Percentiles rank a stretch among this genome's conserved stretches.
These are phyloP conservation scores for Spodoptera picta DNA, from an alignment of 2,888 invertebrate genomes.

Conservation along the genomic window DNA sequence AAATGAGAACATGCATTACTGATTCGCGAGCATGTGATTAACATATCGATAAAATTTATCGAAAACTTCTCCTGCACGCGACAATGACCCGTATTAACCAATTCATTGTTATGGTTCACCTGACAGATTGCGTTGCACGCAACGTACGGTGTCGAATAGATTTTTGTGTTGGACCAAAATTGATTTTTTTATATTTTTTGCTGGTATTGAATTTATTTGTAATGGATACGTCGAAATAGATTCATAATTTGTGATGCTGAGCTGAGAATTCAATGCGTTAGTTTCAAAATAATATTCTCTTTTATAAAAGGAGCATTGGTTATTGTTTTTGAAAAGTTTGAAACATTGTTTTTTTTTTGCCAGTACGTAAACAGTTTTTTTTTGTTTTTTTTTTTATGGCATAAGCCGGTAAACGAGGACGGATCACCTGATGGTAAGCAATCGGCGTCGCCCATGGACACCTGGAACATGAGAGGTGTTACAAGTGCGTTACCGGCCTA, in stretches of 20 bases:
- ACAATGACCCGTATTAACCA: constrained; percentile 65
- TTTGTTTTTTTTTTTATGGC: too few relatives aligned
- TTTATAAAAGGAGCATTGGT: too few relatives aligned
- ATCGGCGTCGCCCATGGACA: too few relatives aligned
- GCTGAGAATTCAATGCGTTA: background rate
- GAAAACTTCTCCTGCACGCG: constrained; percentile 55
- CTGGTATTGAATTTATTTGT: constrained; percentile 42
- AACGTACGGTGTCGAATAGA: constrained; percentile 38
- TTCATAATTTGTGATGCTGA: constrained; percentile 14
- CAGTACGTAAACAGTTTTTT: too few relatives aligned
- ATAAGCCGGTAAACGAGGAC: too few relatives aligned
- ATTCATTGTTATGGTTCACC: constrained; percentile 52
- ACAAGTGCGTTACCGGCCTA: too few relatives aligned
- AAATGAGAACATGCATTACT: constrained; percentile 63
- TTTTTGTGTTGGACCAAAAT: constrained; percentile 45
- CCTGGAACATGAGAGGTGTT: too few relatives aligned
- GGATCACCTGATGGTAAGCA: too few relatives aligned
- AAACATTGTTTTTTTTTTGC: too few relatives aligned
- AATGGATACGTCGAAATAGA: constrained; percentile 32
- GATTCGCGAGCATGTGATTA: constrained; percentile 62
- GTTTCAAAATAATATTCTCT: background rate
- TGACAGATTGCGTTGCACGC: constrained; percentile 51
- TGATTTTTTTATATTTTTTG: constrained; percentile 45
- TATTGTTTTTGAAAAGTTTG: too few relatives aligned
- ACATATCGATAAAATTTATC: constrained; percentile 70